phyloP scores from a whole-genome alignment of 2,797 vertebrate species.

The Leontocebus nigricollis region DNA sequence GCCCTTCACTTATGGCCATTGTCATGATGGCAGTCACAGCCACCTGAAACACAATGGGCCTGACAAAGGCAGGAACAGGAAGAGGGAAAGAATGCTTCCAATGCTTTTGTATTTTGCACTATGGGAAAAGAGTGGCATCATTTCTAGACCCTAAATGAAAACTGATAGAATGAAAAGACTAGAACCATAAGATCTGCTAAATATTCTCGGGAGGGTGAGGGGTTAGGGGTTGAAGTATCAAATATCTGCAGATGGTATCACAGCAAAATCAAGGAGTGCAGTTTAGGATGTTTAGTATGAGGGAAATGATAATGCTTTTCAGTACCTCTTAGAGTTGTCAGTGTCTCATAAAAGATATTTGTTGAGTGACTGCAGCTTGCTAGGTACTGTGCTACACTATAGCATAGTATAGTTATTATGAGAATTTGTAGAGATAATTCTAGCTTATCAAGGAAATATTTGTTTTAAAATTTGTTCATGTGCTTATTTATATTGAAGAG shows the following conservation, averaged over 20 bases:
- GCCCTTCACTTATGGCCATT: background rate
- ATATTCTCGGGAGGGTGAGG: background rate
- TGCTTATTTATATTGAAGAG: background rate
- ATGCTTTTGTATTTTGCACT: background rate
- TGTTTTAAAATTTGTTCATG: background rate
- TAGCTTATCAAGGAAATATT: background rate
- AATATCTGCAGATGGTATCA: background rate
- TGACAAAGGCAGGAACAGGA: background rate
- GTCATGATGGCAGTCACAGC: background rate
- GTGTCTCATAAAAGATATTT: background rate
- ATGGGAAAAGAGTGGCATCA: background rate
- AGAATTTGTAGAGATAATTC: conserved; percentile 9
- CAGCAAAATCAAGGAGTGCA: background rate
- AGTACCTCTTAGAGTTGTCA: background rate
- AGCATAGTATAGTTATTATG: background rate
- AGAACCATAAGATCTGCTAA: background rate
- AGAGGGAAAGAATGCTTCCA: background rate
- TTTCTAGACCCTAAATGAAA: background rate
- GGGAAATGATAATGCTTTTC: background rate
- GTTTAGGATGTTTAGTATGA: background rate
- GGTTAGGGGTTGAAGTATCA: background rate
- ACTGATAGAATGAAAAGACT: background rate
- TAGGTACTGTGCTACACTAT: background rate
- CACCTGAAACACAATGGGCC: background rate
- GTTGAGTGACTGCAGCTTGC: background rate